A percentile compares a stretch with the other conserved stretches of the same genome.
These are phyloP conservation scores for Lontra canadensis DNA, from an alignment of 2,113 vertebrate genomes.

Conservation along the genomic window DNA sequence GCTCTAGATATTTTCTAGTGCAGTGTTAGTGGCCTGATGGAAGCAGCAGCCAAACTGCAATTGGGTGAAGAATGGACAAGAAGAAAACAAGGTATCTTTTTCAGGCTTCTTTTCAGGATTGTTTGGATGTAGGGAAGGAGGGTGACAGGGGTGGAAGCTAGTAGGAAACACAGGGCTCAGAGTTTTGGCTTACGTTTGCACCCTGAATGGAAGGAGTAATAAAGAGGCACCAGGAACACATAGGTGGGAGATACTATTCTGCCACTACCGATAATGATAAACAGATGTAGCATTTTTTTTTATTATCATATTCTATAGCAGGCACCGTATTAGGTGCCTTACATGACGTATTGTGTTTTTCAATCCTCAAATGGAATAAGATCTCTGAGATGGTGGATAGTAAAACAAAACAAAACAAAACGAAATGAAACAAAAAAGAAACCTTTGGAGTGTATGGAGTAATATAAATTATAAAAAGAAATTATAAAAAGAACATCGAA, in stretches of 20 bases:
- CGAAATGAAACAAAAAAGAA: no score
- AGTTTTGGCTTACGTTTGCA: background rate
- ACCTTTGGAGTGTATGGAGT: background rate
- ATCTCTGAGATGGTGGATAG: background rate
- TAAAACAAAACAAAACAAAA: background rate
- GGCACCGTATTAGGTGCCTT: background rate
- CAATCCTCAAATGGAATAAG: background rate
- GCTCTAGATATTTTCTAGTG: background rate
- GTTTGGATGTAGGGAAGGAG: background rate
- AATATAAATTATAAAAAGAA: background rate
- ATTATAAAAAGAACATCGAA: background rate
- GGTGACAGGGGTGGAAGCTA: background rate
- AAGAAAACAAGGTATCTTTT: background rate
- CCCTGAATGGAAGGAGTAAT: background rate
- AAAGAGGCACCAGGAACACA: background rate
- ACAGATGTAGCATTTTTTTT: background rate
- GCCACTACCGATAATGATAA: background rate
- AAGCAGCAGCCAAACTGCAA: background rate
- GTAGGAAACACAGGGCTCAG: background rate
- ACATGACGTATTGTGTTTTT: background rate
- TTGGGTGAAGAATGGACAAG: background rate
- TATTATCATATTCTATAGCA: no score
- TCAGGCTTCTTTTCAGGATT: background rate
- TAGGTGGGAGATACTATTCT: background rate
- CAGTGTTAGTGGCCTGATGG: background rate